Percentiles rank a stretch among this genome's conserved stretches.
phyloP scores from a whole-genome alignment of 2,888 invertebrate species.

The Hirtodrosophila cameraria region DNA sequence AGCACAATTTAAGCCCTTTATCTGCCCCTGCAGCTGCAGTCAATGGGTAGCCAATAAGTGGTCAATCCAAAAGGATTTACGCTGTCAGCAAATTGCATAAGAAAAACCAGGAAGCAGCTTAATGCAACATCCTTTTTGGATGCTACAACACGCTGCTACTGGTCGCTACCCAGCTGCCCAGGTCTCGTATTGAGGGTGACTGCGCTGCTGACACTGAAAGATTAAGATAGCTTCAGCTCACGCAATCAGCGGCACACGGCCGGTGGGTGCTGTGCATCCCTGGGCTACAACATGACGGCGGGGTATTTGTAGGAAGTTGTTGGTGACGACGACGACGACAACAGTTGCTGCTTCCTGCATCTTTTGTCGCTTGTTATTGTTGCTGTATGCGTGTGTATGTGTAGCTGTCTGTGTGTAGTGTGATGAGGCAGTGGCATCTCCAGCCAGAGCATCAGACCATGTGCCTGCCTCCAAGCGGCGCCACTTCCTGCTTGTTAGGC shows the following conservation, averaged over 20 bases:
- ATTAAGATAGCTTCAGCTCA: slow-evolving; percentile 58
- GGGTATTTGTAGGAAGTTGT: slow-evolving; percentile 64
- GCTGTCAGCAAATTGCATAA: slow-evolving; percentile 36
- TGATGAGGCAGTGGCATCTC: slow-evolving; percentile 62
- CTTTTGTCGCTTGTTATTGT: slow-evolving; percentile 66
- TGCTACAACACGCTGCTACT: background rate
- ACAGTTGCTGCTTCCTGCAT: slow-evolving; percentile 76
- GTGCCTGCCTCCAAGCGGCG: slow-evolving; percentile 43
- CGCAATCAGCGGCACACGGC: slow-evolving; percentile 50
- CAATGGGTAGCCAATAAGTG: slow-evolving; percentile 23
- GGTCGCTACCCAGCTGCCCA: background rate
- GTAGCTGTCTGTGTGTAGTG: slow-evolving; percentile 15
- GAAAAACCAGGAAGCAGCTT: slow-evolving; percentile 29
- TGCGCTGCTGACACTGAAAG: slow-evolving; percentile 69
- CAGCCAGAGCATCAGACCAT: slow-evolving; percentile 35
- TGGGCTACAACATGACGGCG: slow-evolving; percentile 32
- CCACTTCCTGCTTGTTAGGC: slow-evolving; percentile 78
- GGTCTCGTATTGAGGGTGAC: slow-evolving; percentile 13
- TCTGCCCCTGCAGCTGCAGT: background rate
- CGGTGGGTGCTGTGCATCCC: slow-evolving; percentile 57
- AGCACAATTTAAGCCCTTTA: slow-evolving; percentile 26
- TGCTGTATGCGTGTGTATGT: slow-evolving; percentile 10
- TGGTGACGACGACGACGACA: slow-evolving; percentile 22
- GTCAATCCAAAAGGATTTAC: slow-evolving; percentile 33
- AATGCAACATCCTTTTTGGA: slow-evolving; percentile 35